Base-by-base conservation (phyloP, 2,797 vertebrate genomes). In the Sebastiscus tertius region DNA sequence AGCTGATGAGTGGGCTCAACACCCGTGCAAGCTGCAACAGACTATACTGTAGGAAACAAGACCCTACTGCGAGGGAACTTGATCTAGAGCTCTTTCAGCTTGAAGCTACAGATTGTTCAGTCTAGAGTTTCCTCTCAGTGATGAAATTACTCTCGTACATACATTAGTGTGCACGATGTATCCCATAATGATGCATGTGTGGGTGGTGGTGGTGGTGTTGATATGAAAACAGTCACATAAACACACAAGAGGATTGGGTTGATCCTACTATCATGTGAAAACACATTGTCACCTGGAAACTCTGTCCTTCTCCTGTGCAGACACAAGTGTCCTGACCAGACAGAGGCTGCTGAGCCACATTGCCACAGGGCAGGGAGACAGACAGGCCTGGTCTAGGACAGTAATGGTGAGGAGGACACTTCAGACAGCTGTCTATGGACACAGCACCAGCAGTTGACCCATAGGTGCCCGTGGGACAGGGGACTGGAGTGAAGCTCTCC, bases 391-490 rank as follows among this genome's bases (percentile, higher is more conserved):
- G 86, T 84, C 90, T 84, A 13, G 95, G 94, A 59, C 95, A 97
- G 83, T 97, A 98, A 91, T 97, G 96, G 27, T 94, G 90, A 36
- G 80, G 84, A 2, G 97, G 97, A 88, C 97, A 99, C 5, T 79
- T 88, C 34, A 93, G 69, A 88, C 98, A 99, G 69, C 29, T 56
- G 13, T 79, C 78, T 0, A 86, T 3, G 2, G 80, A 90, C 10
- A 64, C 77, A 1, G 91, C 89, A 72, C 88, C 90, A 42, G 58
- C 87, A 8, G 56, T 33, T 0, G 95, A 87, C 1, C 96, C 90
- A 56, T 97, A 99, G 2, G 95, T 97, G 27, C 97, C 97, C 5
- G 91, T 94, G 0, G 96, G 96, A 78, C 97, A 98, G 0, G 95
- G 95, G 34, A 94, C 16, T 1, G 95, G 86, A 16, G 42, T 18